Base-by-base conservation (phyloP, 2,797 vertebrate species). In the Masticophis lateralis region DNA sequence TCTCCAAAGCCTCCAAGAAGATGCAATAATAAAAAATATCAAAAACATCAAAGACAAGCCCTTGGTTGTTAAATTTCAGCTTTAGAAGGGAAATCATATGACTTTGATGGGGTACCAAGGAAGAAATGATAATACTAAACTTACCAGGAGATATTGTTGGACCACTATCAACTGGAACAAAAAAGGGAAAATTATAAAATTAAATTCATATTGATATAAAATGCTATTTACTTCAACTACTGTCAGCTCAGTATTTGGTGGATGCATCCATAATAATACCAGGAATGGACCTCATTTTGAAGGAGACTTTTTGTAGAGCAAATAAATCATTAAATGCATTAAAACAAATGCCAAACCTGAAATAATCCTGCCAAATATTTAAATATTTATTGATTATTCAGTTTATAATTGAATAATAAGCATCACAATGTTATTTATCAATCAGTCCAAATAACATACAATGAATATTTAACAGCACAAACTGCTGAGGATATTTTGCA, bases 91-190 rank as follows among this genome's bases (percentile, higher is more conserved):
- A 87, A 57, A 7, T 11, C 47, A 20, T 56, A n/a, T 16, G 57
- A 43, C 47, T 43, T 55, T 14, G 28, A 86, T 12, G 8, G 28
- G 28, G 16, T n/a, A 74, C 14, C 2, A 59, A 74, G 18, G 37
- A 86, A 32, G 32, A 14, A 86, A 13, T 32, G 5, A 37, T 2
- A 94, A 92, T 93, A 32, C 25, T 89, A 90, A 95, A 94, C 32
- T 0, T 66, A 97, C 97, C 97, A 95, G 97, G 94, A n/a, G 95
- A 91, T 92, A 88, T 43, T 0, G 96, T 95, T 0, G 93, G 1
- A 0, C 92, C 95, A 0, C 61, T 94, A 66, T 94, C 95, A 93
- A 92, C 92, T n/a, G 18, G 94, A 96, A 93, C 94, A 96, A 91
- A 74, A 86, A 28, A 94, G 59, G 92, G 28, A 95, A 57, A 91